Conservation (phyloP, 2,888 invertebrate genomes). For the Lithodes maja region DNA sequence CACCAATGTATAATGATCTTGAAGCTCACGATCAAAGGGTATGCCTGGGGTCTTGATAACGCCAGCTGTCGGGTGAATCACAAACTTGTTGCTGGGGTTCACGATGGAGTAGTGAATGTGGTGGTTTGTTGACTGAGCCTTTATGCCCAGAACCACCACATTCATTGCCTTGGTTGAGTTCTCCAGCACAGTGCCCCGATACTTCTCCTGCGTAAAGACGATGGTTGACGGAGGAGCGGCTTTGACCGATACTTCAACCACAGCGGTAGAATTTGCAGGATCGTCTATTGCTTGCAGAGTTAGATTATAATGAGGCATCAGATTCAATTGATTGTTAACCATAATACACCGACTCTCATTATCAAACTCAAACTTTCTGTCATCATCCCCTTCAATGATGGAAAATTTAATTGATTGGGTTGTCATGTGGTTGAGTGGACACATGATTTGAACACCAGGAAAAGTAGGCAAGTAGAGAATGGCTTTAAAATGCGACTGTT, state of each 20-base stretch:
- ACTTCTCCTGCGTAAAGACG: slow-evolving; percentile 86
- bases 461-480: slow-evolving; percentile 60
- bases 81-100: slow-evolving; percentile 82
- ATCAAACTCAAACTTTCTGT: slow-evolving; percentile 84
- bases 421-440: slow-evolving; percentile 73
- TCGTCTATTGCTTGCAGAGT: slow-evolving; percentile 90
- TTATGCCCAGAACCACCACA: slow-evolving; percentile 89
- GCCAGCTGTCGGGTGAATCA: slow-evolving; percentile 83
- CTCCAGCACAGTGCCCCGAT: slow-evolving; percentile 87
- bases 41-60: slow-evolving; percentile 88
- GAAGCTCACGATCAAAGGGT: slow-evolving; percentile 89
- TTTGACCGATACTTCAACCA: slow-evolving; percentile 80
- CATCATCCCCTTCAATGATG: slow-evolving; percentile 88
- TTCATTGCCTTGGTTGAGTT: slow-evolving; percentile 88
- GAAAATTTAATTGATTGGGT: slow-evolving; percentile 81
- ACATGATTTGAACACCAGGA: slow-evolving; percentile 60
- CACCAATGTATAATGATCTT: slow-evolving; percentile 87
- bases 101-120: slow-evolving; percentile 89
- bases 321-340: slow-evolving; percentile 79
- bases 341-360: slow-evolving; percentile 81
- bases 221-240: slow-evolving; percentile 83
- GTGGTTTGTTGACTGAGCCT: slow-evolving; percentile 90
- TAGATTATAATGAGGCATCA: slow-evolving; percentile 79
- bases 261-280: slow-evolving; percentile 82
- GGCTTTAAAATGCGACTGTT: slow-evolving; percentile 80